Percentiles rank a stretch among this genome's conserved stretches.
Evolutionary conservation across 2,113 vertebrate species (phyloP).

Genomic region (Cheilinus undulatus): DNA sequence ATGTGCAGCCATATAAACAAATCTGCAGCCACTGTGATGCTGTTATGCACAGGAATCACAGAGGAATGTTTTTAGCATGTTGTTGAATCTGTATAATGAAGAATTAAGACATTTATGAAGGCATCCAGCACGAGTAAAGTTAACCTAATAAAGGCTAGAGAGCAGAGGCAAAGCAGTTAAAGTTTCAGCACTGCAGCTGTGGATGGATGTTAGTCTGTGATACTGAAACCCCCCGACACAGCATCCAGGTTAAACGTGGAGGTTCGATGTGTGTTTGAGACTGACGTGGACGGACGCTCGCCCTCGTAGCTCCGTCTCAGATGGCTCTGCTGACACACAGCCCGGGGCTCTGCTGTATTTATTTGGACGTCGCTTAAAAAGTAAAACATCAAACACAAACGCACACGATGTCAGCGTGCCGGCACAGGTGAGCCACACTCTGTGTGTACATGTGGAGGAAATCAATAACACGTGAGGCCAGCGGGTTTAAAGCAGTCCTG

Average conservation of each 20-base stretch:
- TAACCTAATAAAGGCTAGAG: no score
- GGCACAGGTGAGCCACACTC: constrained; percentile 13
- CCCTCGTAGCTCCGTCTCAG: constrained; percentile 30
- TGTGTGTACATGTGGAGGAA: constrained; percentile 30
- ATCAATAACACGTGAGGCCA: constrained; percentile 53
- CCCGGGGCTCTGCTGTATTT: constrained; percentile 42
- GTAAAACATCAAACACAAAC: constrained; percentile 3
- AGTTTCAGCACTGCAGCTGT: no score
- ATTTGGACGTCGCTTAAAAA: constrained; percentile 14
- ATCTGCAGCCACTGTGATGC: no score
- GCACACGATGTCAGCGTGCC: constrained; percentile 2
- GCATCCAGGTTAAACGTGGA: constrained; percentile 8
- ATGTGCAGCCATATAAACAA: no score
- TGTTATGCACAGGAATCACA: no score
- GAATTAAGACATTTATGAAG: no score
- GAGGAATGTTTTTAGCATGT: no score
- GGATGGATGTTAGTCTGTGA: no score
- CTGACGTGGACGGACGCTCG: constrained; percentile 34
- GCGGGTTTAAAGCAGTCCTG: constrained; percentile 52
- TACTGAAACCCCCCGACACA: not conserved
- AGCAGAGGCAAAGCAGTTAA: no score
- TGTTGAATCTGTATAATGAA: no score
- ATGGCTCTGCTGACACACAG: constrained; percentile 30
- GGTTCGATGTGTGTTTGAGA: constrained; percentile 32
- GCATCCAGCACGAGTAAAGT: no score